phyloP scores from a whole-genome alignment of 1,140 invertebrate genomes.

The Hyles vespertilio region DNA sequence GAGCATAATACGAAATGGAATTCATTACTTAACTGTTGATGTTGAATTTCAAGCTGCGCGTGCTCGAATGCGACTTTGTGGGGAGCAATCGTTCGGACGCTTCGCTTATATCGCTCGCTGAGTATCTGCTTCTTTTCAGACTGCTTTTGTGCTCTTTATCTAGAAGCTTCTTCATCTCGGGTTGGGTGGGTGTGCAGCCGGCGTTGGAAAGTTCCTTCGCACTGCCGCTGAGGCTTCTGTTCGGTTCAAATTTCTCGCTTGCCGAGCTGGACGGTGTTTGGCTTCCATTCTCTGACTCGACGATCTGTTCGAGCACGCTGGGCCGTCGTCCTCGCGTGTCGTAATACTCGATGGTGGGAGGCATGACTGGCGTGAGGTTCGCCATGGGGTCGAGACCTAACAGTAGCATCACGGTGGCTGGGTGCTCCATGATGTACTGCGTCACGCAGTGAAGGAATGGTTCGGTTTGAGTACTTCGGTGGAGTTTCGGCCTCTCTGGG shows the following conservation, averaged over 20 bases:
- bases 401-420: slow-evolving; percentile 72
- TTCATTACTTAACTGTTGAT: slow-evolving; percentile 53
- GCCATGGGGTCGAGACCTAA: slow-evolving; percentile 67
- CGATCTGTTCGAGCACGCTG: slow-evolving; percentile 62
- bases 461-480: slow-evolving; percentile 69
- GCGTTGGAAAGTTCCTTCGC: slow-evolving; percentile 37
- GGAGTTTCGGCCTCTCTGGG: slow-evolving; percentile 55
- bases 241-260: slow-evolving; percentile 48
- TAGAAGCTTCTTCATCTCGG: slow-evolving; percentile 47
- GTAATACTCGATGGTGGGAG: slow-evolving; percentile 55
- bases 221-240: slow-evolving; percentile 47
- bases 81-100: slow-evolving; percentile 64
- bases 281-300: slow-evolving; percentile 62
- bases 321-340: slow-evolving; percentile 46
- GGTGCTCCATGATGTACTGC: slow-evolving; percentile 72
- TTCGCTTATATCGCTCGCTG: slow-evolving; percentile 66
- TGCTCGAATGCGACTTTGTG: slow-evolving; percentile 58
- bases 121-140: slow-evolving; percentile 64
- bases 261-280: slow-evolving; percentile 57
- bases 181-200: slow-evolving; percentile 8
- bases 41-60: slow-evolving; percentile 70
- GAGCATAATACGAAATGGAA: slow-evolving; percentile 55
- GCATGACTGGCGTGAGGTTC: slow-evolving; percentile 49
- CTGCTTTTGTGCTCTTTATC: slow-evolving; percentile 45
- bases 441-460: slow-evolving; percentile 69